A percentile compares a stretch with the other conserved stretches of the same genome.
Conservation (phyloP, 2,797 vertebrate genomes). For the Myioborus miniatus region DNA sequence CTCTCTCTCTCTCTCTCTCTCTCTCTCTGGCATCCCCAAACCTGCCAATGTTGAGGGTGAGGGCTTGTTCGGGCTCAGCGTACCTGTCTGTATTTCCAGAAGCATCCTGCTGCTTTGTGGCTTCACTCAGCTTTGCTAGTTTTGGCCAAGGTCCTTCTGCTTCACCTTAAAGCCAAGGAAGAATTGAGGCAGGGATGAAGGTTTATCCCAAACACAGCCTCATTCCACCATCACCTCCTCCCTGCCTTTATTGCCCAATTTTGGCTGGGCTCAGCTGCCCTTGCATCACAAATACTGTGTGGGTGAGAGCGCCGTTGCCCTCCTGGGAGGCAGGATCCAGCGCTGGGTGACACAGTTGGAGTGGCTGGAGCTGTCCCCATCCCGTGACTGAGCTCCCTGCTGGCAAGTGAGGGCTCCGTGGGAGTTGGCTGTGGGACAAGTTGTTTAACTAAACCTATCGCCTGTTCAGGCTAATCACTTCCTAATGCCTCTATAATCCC, state of each 20-base stretch:
- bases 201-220: neutral
- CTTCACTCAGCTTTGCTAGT: neutral
- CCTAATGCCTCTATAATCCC: conserved; percentile 57
- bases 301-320: accelerated
- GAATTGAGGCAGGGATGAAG: neutral
- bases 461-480: conserved; percentile 31
- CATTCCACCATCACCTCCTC: neutral
- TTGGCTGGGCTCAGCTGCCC: neutral
- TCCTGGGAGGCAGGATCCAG: neutral
- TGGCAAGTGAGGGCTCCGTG: neutral
- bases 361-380: neutral
- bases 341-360: accelerated
- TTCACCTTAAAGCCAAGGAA: neutral
- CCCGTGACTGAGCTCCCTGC: accelerated
- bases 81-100: neutral
- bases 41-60: neutral
- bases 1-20: too few species aligned
- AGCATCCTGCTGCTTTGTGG: neutral
- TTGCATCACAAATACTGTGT: accelerated
- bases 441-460: neutral
- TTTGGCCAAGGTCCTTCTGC: neutral
- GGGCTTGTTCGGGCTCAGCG: neutral
- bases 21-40: neutral
- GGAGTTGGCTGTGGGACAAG: neutral
- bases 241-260: neutral